A percentile compares a stretch with the other conserved stretches of the same genome.
These are phyloP conservation scores for Alaudala cheleensis DNA, from an alignment of 2,113 vertebrate genomes.

Conservation along the genomic window DNA sequence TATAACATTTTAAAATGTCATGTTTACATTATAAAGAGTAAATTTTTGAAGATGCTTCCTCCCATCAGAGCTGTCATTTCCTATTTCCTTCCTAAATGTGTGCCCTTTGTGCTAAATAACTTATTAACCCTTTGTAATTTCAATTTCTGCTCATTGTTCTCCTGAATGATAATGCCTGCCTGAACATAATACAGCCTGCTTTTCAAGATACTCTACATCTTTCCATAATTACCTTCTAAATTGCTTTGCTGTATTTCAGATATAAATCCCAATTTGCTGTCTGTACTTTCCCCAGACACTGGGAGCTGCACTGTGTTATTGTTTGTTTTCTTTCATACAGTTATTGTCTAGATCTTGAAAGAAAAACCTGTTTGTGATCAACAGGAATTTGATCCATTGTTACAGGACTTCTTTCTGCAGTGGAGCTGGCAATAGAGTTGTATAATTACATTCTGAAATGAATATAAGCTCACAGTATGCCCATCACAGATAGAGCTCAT, in stretches of 20 bases:
- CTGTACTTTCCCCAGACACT: background rate
- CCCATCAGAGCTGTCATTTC: background rate
- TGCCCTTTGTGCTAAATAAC: background rate
- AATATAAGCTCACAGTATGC: background rate
- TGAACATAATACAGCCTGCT: background rate
- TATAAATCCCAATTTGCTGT: background rate
- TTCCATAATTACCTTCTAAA: background rate
- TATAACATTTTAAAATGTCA: background rate
- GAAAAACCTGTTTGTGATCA: background rate
- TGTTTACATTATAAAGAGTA: background rate
- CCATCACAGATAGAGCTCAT: background rate
- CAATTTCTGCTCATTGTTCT: background rate
- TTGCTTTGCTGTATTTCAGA: background rate
- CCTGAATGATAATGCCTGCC: background rate
- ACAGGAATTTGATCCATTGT: background rate
- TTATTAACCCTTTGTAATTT: background rate
- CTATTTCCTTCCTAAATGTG: background rate
- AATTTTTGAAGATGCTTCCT: background rate
- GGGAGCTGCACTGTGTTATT: background rate
- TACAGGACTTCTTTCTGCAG: background rate
- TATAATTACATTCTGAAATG: background rate
- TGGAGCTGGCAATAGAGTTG: background rate
- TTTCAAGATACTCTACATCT: background rate
- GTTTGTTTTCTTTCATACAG: background rate
- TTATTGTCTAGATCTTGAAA: background rate